Base-by-base conservation (phyloP, 2,113 vertebrate species). In the Zingel zingel region DNA sequence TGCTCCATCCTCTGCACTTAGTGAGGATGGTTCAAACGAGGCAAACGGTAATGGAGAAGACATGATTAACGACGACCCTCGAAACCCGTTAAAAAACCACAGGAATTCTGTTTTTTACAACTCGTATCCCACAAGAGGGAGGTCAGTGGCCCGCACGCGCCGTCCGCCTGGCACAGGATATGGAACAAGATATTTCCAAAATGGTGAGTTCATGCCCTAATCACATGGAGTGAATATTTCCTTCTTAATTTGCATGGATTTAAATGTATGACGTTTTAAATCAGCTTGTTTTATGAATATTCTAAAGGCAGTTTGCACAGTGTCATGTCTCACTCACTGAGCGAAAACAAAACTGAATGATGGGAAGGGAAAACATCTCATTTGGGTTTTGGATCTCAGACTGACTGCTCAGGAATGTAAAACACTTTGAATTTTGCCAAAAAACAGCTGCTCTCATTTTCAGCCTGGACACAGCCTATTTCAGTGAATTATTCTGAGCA, bases 161-260 rank as follows among this genome's bases (percentile, higher is more conserved):
- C 89, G 88, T 64, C 93, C 93, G 1, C 94, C 94, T 15, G 91
- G 92, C 58, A 81, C 94, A 5, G 96, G 96, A 1, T 87, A 94
- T 16, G 96, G 95, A 33, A 96, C 95, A 18, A 89, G 93, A 66
- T 95, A 93, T 84, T 96, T 96, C 81, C 96, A 96, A 48, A 94
- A 96, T 18, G 96, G 96, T 96, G 70, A 92, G 89, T 71, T 27
- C 47, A 79, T 33, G 6, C 61, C 1, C 5, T 27, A 10, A 72
- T 67, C 6, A 48, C 21, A 30, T 43, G 6, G 14, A 61, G 43
- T 39, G 2, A 21, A n/a, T 4, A 67, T 2, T 43, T 8, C 2
- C 47, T 19, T 50, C 27, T 69, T 71, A 59, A 25, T 18, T 77
- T 15, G 8, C 33, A n/a, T 16, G 0, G 12, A 76, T 62, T 50